Conservation (phyloP, 2,888 invertebrate genomes). For the Operophtera brumata region DNA sequence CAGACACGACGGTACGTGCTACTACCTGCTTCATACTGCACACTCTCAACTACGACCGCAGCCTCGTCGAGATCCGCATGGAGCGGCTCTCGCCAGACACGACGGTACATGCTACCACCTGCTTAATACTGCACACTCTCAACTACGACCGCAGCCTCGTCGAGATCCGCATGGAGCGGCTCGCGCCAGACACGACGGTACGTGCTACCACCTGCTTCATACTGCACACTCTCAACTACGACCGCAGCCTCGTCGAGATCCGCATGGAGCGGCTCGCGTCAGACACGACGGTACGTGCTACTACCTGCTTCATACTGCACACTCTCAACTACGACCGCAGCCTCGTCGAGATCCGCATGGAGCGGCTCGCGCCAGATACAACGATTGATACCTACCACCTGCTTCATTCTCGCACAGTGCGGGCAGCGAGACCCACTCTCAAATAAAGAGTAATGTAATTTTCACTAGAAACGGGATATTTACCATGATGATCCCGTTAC, state of each 20-base stretch:
- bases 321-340: conserved; percentile 87
- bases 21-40: too few species aligned
- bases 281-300: conserved; percentile 86
- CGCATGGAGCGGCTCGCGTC: conserved; percentile 85
- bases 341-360: conserved; percentile 85
- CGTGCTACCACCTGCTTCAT: too few species aligned
- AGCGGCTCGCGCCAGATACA: conserved; percentile 86
- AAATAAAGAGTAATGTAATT: too few species aligned
- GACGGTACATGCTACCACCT: too few species aligned
- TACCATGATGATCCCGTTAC: too few species aligned
- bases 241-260: conserved; percentile 84
- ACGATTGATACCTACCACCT: too few species aligned
- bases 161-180: conserved; percentile 86
- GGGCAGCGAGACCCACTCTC: too few species aligned
- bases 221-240: conserved; percentile 89
- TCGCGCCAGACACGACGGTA: conserved; percentile 86
- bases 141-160: conserved; percentile 86
- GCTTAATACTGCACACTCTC: too few species aligned
- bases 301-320: too few species aligned
- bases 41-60: conserved; percentile 87
- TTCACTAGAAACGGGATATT: too few species aligned
- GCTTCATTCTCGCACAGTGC: too few species aligned
- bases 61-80: conserved; percentile 84
- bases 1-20: conserved; percentile 82
- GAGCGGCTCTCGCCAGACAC: conserved; percentile 87